Percentiles rank a stretch among this genome's conserved stretches.
phyloP scores from a whole-genome alignment of 2,888 invertebrate genomes.

The Ischnus inquisitorius region DNA sequence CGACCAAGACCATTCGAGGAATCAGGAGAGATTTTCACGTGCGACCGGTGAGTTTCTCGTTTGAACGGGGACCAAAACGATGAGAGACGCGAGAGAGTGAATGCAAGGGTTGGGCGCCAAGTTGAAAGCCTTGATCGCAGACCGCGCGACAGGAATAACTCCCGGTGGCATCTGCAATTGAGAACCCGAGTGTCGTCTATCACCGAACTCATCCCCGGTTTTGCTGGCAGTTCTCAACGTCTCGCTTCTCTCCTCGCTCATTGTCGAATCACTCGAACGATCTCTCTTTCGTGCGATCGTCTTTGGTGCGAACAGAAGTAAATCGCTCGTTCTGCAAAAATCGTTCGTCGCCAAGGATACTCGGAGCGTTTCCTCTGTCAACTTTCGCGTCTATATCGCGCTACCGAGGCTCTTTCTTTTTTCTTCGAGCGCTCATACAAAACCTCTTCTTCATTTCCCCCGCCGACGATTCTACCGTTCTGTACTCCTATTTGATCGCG shows the following conservation, averaged over 20 bases:
- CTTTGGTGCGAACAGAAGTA: slow-evolving; percentile 2
- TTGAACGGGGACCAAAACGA: background rate
- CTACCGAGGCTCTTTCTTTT: background rate
- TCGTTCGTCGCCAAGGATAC: slow-evolving; percentile 15
- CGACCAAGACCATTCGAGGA: slow-evolving; percentile 1
- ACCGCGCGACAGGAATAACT: slow-evolving; percentile 24
- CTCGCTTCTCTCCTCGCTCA: background rate
- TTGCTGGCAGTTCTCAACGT: background rate
- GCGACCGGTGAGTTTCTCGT: background rate
- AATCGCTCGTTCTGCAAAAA: slow-evolving; percentile 15
- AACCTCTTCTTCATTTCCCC: slow-evolving; percentile 29
- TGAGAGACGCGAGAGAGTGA: slow-evolving; percentile 5
- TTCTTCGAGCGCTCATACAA: slow-evolving; percentile 14
- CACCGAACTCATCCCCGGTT: slow-evolving; percentile 39
- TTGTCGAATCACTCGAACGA: slow-evolving; percentile 16
- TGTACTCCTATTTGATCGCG: slow-evolving; percentile 52
- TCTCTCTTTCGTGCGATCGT: no score
- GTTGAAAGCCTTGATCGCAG: slow-evolving; percentile 20
- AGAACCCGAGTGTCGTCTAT: slow-evolving; percentile 55
- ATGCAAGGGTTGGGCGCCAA: background rate
- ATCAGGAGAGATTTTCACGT: background rate
- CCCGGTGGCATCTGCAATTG: slow-evolving; percentile 58
- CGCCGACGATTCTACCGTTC: slow-evolving; percentile 21
- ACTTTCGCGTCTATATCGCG: slow-evolving; percentile 32
- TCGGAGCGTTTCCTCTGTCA: slow-evolving; percentile 11